Base-by-base conservation (phyloP, 2,888 invertebrate species). In the Tetrapedia diversipes region DNA sequence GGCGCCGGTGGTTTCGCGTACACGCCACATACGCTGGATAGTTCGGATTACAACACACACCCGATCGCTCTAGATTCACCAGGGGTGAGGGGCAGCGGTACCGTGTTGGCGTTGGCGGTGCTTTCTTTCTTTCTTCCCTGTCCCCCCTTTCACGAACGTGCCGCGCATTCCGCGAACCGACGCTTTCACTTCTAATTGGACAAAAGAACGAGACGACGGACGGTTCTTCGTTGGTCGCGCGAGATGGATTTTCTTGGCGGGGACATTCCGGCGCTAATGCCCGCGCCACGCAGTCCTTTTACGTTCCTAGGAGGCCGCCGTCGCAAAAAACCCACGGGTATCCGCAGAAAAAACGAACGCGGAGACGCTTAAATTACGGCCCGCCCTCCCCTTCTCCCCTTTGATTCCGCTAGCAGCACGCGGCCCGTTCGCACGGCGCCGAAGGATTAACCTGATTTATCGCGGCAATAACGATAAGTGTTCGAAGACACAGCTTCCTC, bases 361-460 rank as follows among this genome's bases (percentile, higher is more conserved):
- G 19, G 22, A 24, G 24, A 24, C 11, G 29, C 53, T 39, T 41
- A 64, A 80, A 80, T 83, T 69, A 76, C 54, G 43, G 49, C 49
- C 37, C 39, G 1, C 16, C 45, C 47, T 1, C 16, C 45, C 47
- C 24, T 49, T 59, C 54, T n/a, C 53, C 34, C 53, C 34, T 60
- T 57, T 51, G 65, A 72, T 68, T 65, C 67, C 53, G 65, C 64
- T n/a, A n/a, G n/a, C 57, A 64, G 65, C 64, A 69, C 29, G 7
- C 64, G 80, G 64, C 41, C 53, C 67, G 41, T 66, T 72, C 68
- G 34, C 68, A 32, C 69, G 59, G 14, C n/a, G 8, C 39, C 49
- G 45, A 56, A 65, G 51, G 77, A 80, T 84, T 82, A 73, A 78
- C 68, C 77, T 73, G 74, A 73, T 84, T 82, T 84, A 82, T 73